A percentile compares a stretch with the other conserved stretches of the same genome.
phyloP scores from a whole-genome alignment of 2,113 vertebrate genomes.

The Silurus glanis region DNA sequence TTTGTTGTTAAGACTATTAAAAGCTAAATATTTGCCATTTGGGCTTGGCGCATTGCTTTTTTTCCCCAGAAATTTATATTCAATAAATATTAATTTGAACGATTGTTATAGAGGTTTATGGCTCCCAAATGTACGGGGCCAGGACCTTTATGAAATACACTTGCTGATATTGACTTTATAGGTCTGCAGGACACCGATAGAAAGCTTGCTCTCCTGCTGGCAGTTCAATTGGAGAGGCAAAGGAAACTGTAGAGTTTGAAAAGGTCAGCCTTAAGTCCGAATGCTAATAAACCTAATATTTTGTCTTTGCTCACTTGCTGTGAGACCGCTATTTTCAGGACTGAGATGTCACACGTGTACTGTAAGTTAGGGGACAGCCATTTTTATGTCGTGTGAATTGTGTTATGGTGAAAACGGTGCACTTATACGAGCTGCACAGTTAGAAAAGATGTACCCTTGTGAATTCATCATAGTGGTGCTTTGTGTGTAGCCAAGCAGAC shows the following conservation, averaged over 20 bases:
- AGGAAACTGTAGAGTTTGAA: conserved; percentile 58
- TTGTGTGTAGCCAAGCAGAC: conserved; percentile 29
- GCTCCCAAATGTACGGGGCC: conserved; percentile 2
- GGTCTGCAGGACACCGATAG: conserved; percentile 60
- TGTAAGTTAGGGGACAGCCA: conserved; percentile 29
- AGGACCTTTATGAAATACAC: conserved; percentile 51
- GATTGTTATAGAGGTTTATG: conserved; percentile 2
- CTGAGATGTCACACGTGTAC: conserved; percentile 41
- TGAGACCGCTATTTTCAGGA: conserved; percentile 48
- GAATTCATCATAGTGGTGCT: conserved; percentile 31
- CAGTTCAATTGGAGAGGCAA: conserved; percentile 60
- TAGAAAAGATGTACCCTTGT: conserved; percentile 16
- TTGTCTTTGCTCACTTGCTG: conserved; percentile 55
- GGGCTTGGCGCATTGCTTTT: no score
- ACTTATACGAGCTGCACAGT: conserved; percentile 15
- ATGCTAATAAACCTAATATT: conserved; percentile 71
- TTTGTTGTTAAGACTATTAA: no score
- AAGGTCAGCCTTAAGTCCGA: conserved; percentile 61
- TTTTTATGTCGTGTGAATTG: conserved; percentile 17
- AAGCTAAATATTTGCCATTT: no score
- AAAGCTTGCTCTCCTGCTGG: conserved; percentile 59
- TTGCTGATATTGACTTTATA: conserved; percentile 67
- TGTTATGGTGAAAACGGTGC: neutral
- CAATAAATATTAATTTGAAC: neutral
- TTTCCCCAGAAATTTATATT: neutral